A percentile compares a stretch with the other conserved stretches of the same genome.
Conservation (phyloP, 1,140 invertebrate species). For the Trypoxylus dichotomus region DNA sequence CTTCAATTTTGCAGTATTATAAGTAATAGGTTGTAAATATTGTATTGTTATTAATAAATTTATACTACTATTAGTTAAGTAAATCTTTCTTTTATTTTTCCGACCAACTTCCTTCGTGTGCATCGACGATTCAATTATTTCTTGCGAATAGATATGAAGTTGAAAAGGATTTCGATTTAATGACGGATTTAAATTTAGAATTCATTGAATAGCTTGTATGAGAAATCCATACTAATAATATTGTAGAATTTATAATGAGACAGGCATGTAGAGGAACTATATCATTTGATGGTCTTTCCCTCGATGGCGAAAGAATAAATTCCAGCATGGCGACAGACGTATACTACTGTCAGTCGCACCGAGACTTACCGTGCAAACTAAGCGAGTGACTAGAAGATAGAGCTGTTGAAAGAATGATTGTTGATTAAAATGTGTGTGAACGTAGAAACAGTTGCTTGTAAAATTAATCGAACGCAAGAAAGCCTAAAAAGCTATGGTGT, state of each 20-base stretch:
- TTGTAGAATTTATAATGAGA: not conserved
- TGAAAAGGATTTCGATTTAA: not conserved
- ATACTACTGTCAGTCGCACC: not conserved
- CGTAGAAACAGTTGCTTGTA: no score
- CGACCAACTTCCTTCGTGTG: not conserved
- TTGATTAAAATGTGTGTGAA: no score
- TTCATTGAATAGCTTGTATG: not conserved
- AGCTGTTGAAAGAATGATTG: not conserved
- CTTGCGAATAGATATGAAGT: not conserved
- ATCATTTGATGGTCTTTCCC: not conserved
- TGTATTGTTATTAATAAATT: slow-evolving; percentile 14
- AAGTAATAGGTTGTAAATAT: not conserved
- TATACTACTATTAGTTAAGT: not conserved
- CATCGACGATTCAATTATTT: no score
- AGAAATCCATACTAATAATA: not conserved
- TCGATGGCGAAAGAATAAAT: not conserved
- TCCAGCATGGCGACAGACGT: slow-evolving; percentile 8
- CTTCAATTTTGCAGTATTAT: slow-evolving; percentile 9
- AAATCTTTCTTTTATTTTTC: not conserved
- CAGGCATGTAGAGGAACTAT: not conserved
- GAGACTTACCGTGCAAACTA: not conserved
- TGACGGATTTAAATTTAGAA: not conserved
- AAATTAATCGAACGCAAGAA: no score
- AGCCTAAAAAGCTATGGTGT: no score
- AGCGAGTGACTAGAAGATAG: not conserved